Base-by-base conservation (phyloP, 2,888 invertebrate species). In the Amphipyra tragopoginis region DNA sequence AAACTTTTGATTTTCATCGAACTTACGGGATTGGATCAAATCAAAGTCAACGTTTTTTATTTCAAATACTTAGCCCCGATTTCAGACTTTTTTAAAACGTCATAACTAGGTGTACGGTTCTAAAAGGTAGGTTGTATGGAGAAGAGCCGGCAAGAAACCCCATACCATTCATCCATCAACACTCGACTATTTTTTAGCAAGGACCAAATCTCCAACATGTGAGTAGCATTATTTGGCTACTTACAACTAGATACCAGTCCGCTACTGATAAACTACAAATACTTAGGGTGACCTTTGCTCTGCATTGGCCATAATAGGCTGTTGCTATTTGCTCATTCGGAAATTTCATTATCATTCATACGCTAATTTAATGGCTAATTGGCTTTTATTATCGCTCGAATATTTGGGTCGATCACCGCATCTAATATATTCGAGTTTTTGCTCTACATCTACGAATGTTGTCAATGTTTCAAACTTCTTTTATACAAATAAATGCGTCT, bases 301-400 rank as follows among this genome's bases (percentile, higher is more conserved):
- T 58, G 67, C 55, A 65, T 77, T 72, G 70, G 64, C 62, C 51
- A 66, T 79, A 63, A 65, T 71, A 67, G 72, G 55, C 68, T 75
- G 77, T 79, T 79, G 79, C 69, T 79, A 77, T 79, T 79, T 75
- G 70, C 79, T 68, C 61, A 65, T 68, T 75, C 70, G 56, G 66
- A 77, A 77, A 75, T 79, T 79, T 79, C 77, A 79, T 77, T 79
- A 79, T 77, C 77, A 79, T 77, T 75, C 63, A 59, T 75, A 74
- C 60, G 71, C 75, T 72, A 79, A 77, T 75, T 75, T 79, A 65
- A 63, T 79, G 68, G 66, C 66, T 79, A 77, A 79, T 79, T 79
- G 65, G 70, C 61, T 60, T 59, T 70, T 63, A 66, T 79, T 79
- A 79, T 75, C 79, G 50, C 50, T 54, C 14, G 58, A 55, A 65